Base-by-base conservation (phyloP, 2,888 invertebrate species). In the Fragum fragum region DNA sequence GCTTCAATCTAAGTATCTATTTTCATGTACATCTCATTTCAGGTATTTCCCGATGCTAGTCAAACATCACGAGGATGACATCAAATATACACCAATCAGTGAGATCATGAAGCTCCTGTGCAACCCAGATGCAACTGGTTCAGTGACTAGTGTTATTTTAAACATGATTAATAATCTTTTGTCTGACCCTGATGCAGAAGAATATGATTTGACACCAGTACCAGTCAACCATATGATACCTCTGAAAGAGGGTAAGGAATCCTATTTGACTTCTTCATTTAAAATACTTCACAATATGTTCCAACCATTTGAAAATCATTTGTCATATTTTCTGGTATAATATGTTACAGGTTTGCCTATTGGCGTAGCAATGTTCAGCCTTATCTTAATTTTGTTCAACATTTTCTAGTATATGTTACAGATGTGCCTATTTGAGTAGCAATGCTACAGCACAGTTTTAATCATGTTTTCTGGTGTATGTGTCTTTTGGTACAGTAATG, bases 31-130 rank as follows among this genome's bases (percentile, higher is more conserved):
- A 39, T 39, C 14, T 11, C 23, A 23, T 75, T 90, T 14, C 73
- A 92, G 93, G 72, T 97, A 97, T 92, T 97, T 97, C 92, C 92
- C 95, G 29, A 95, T 98, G 59, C 95, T 98, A 32, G 96, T 96
- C 1, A 97, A 97, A 89, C 83, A 73, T 72, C 94, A 91, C 36
- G 86, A 90, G 36, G 94, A 95, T 32, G 94, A 96, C 87, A 78
- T 91, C 1, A 91, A 94, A 0, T 83, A 96, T 3, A 96, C 96
- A 84, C 95, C 97, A 21, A 94, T 98, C 53, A 96, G 96, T 14
- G 96, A 96, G 57, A 94, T 98, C 36, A 96, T 98, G 81, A 95
- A 96, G 82, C 95, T 98, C 61, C 94, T 98, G n/a, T 91, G 96
- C 26, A 96, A 96, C 70, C 96, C 96, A 0, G 97, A 97, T 94